Conservation (phyloP, 2,888 invertebrate genomes). For the Ditylenchus weischeri region DNA sequence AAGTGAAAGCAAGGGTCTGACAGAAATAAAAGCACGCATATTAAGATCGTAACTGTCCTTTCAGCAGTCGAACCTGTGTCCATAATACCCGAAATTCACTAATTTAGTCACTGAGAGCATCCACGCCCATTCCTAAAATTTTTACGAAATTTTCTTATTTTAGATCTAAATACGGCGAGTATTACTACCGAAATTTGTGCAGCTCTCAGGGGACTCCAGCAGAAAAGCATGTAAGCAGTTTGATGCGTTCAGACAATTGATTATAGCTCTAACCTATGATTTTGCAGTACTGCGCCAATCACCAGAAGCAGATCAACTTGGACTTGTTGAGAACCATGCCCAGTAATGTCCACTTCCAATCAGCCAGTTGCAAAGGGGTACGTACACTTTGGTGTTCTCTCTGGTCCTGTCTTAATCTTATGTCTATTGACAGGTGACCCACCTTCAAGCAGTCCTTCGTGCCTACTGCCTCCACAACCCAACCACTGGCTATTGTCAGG, state of each 20-base stretch:
- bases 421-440: constrained; percentile 59
- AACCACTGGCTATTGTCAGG: constrained; percentile 64
- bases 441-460: constrained; percentile 63
- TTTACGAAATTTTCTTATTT: too few relatives aligned
- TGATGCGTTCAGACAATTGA: background rate
- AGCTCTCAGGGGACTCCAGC: constrained; percentile 58
- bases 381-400: constrained; percentile 1
- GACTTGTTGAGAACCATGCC: constrained; percentile 65
- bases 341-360: constrained; percentile 63
- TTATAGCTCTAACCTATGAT: background rate
- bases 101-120: too few relatives aligned
- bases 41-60: too few relatives aligned
- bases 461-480: constrained; percentile 65
- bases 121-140: too few relatives aligned
- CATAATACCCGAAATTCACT: too few relatives aligned
- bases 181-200: constrained; percentile 63
- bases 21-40: too few relatives aligned
- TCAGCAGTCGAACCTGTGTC: too few relatives aligned
- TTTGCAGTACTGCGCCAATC: constrained; percentile 61
- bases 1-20: too few relatives aligned
- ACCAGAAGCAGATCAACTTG: constrained; percentile 64
- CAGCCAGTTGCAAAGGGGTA: constrained; percentile 63
- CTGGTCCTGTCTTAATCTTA: background rate
- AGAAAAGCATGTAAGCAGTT: constrained; percentile 60
- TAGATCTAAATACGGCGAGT: constrained; percentile 60